phyloP scores from a whole-genome alignment of 2,888 invertebrate species.

The Exocentrus adspersus region DNA sequence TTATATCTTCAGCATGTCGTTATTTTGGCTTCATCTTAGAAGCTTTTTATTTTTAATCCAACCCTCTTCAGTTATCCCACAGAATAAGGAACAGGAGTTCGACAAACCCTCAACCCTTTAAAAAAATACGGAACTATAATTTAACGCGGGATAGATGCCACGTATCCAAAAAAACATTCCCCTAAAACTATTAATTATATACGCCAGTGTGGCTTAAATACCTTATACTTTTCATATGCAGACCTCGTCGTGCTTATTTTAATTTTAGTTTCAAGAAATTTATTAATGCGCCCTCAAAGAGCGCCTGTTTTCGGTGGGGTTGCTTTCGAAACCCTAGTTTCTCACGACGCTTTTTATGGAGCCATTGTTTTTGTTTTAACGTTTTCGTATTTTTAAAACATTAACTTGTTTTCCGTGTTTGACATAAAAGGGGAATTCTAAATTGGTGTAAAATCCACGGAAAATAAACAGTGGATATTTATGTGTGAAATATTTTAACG shows the following conservation, averaged over 20 bases:
- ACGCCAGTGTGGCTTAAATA: conserved; percentile 27
- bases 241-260: conserved; percentile 26
- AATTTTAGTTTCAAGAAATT: conserved; percentile 40
- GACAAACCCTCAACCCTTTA: conserved; percentile 44
- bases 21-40: conserved; percentile 27
- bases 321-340: conserved; percentile 21
- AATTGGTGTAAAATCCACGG: conserved; percentile 38
- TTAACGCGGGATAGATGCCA: conserved; percentile 36
- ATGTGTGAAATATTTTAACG: conserved; percentile 38
- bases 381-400: conserved; percentile 46
- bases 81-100: conserved; percentile 35
- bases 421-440: conserved; percentile 50
- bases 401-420: conserved; percentile 47
- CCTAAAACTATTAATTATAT: conserved; percentile 39
- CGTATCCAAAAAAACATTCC: conserved; percentile 31
- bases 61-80: conserved; percentile 20
- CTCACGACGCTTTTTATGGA: conserved; percentile 38
- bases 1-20: conserved; percentile 34
- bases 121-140: conserved; percentile 45
- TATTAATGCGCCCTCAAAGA: conserved; percentile 23
- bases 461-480: conserved; percentile 38
- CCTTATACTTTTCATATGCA: conserved; percentile 38
- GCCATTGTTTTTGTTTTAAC: conserved; percentile 38
- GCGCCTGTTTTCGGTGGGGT: conserved; percentile 8
- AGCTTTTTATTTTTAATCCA: conserved; percentile 31